Percentiles rank a stretch among this genome's conserved stretches.
These are phyloP conservation scores for Cryptocheilus praepositus DNA, from an alignment of 2,888 invertebrate genomes.

Conservation along the genomic window DNA sequence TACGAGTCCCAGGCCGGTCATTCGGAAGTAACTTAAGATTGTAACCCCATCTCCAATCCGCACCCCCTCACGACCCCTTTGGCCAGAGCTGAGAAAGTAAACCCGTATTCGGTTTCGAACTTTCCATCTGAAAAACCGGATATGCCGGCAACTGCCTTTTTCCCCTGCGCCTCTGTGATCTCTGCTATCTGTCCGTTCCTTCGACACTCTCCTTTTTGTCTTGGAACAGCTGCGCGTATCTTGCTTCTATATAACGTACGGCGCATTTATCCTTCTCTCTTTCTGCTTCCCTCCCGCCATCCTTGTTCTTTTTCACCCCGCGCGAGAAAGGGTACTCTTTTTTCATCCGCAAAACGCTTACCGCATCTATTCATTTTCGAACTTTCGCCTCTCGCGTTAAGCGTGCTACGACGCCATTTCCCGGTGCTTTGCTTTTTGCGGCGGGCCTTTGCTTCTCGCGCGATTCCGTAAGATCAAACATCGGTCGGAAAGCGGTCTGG, in stretches of 20 bases:
- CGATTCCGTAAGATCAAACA: conserved; percentile 13
- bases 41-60: conserved; percentile 42
- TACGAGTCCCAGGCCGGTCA: conserved; percentile 59
- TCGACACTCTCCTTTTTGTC: conserved; percentile 21
- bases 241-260: conserved; percentile 20
- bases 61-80: conserved; percentile 6
- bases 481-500: too few relatives aligned
- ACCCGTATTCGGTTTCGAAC: conserved; percentile 31
- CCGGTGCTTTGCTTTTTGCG: not conserved
- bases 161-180: conserved; percentile 4
- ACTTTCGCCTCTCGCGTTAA: conserved; percentile 6
- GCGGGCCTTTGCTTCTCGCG: too few relatives aligned
- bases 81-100: conserved; percentile 24
- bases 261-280: conserved; percentile 18
- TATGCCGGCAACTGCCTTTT: conserved; percentile 31
- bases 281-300: not conserved
- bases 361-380: conserved; percentile 8
- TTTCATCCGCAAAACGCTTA: conserved; percentile 12
- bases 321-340: not conserved
- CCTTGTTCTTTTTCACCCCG: too few relatives aligned
- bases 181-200: conserved; percentile 19
- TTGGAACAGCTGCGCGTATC: conserved; percentile 7
- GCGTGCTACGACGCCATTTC: not conserved
- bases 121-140: conserved; percentile 53
- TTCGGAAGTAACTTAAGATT: conserved; percentile 62